A percentile compares a stretch with the other conserved stretches of the same genome.
Conservation (phyloP, 1,140 invertebrate genomes). For the Tribolium madens region DNA sequence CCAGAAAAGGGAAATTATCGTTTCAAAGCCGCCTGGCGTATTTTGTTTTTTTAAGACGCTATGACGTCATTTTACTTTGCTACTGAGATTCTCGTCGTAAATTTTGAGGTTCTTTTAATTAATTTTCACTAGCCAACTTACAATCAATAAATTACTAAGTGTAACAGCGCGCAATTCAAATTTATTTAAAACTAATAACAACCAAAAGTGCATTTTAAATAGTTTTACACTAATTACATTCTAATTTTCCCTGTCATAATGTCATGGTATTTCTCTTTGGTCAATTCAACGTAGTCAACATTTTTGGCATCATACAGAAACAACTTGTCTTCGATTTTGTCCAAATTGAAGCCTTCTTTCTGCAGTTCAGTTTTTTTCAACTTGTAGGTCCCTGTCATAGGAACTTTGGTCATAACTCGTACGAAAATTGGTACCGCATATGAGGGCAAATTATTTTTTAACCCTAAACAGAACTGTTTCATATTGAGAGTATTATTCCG, state of each 20-base stretch:
- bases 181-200: not conserved
- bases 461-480: conserved; percentile 71
- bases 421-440: conserved; percentile 93
- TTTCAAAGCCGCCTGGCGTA: too few relatives aligned
- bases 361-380: conserved; percentile 88
- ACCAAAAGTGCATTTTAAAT: conserved; percentile 10
- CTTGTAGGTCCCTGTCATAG: conserved; percentile 93
- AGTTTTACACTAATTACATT: not conserved
- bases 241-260: conserved; percentile 69
- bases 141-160: too few relatives aligned
- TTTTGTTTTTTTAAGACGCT: too few relatives aligned
- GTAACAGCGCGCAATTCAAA: too few relatives aligned
- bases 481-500: conserved; percentile 76
- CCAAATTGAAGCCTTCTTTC: conserved; percentile 80
- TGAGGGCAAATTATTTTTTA: conserved; percentile 79
- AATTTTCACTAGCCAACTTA: too few relatives aligned
- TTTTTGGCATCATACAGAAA: conserved; percentile 79
- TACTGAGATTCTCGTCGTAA: too few relatives aligned
- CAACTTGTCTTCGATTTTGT: conserved; percentile 78
- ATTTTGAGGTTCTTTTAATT: too few relatives aligned
- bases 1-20: too few relatives aligned
- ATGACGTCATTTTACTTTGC: too few relatives aligned
- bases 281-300: conserved; percentile 75
- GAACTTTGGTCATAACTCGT: conserved; percentile 81
- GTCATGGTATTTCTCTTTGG: conserved; percentile 74